phyloP scores from a whole-genome alignment of 2,888 invertebrate species.

The Octonoba sinensis region DNA sequence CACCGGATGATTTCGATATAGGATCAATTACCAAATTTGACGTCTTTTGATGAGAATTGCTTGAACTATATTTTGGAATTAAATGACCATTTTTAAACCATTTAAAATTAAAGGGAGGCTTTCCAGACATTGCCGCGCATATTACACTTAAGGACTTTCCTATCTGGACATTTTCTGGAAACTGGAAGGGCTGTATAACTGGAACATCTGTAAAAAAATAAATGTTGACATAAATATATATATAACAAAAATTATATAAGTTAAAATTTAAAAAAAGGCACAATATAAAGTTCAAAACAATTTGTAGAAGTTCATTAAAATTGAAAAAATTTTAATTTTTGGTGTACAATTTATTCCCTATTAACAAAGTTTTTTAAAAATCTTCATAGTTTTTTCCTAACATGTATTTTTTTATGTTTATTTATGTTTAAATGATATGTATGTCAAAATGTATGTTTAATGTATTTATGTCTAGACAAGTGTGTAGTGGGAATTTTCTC shows the following conservation, averaged over 20 bases:
- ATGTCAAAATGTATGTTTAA: too few species aligned
- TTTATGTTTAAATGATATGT: too few species aligned
- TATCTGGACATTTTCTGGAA: slow-evolving; percentile 26
- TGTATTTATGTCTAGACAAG: too few species aligned
- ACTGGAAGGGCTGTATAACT: slow-evolving; percentile 24
- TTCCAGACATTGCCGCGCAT: slow-evolving; percentile 27
- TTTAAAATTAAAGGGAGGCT: slow-evolving; percentile 26
- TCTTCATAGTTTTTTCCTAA: too few species aligned
- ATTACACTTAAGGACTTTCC: slow-evolving; percentile 24
- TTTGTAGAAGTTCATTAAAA: background rate
- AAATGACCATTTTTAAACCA: slow-evolving; percentile 31
- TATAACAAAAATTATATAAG: background rate
- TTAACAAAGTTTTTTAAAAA: too few species aligned
- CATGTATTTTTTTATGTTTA: too few species aligned
- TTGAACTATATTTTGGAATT: slow-evolving; percentile 1
- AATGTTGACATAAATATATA: background rate
- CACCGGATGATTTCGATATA: slow-evolving; percentile 19
- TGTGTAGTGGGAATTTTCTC: too few species aligned
- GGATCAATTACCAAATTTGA: slow-evolving; percentile 37
- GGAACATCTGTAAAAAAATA: slow-evolving; percentile 27
- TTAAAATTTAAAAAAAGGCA: background rate
- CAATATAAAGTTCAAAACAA: background rate
- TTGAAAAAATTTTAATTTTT: background rate
- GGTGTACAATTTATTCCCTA: too few species aligned
- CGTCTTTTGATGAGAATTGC: background rate